phyloP scores from a whole-genome alignment of 2,797 vertebrate species.

The Rousettus madagascariensis region DNA sequence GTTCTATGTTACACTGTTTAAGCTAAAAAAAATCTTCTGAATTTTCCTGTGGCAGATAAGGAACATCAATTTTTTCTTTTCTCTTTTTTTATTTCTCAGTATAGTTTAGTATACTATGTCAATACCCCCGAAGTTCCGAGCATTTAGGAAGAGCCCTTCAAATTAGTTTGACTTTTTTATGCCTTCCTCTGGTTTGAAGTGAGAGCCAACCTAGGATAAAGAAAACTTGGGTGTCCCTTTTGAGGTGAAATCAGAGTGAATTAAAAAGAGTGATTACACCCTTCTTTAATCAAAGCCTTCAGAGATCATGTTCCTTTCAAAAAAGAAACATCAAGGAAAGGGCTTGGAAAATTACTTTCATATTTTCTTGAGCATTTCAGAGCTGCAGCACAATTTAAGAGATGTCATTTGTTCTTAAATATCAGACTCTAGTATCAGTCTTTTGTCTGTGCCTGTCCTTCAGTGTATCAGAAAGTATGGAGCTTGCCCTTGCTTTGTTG shows the following conservation, averaged over 20 bases:
- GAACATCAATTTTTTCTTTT: not conserved
- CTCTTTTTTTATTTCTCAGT: not conserved
- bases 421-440: slow-evolving; percentile 55
- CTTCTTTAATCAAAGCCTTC: slow-evolving; percentile 75
- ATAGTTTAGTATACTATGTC: slow-evolving; percentile 29
- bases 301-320: slow-evolving; percentile 65
- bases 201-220: slow-evolving; percentile 63
- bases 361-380: slow-evolving; percentile 69
- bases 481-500: slow-evolving; percentile 65
- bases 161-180: slow-evolving; percentile 16
- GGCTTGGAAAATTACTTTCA: slow-evolving; percentile 72
- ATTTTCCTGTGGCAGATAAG: not conserved
- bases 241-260: slow-evolving; percentile 77
- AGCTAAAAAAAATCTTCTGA: not conserved
- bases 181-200: slow-evolving; percentile 63
- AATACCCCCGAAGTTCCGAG: slow-evolving; percentile 1
- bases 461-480: slow-evolving; percentile 46
- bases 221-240: slow-evolving; percentile 57
- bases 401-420: slow-evolving; percentile 67
- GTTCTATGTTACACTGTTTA: not conserved
- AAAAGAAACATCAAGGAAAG: slow-evolving; percentile 61
- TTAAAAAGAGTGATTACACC: slow-evolving; percentile 73
- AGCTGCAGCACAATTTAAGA: slow-evolving; percentile 43
- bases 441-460: slow-evolving; percentile 59
- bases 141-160: slow-evolving; percentile 64